Base-by-base conservation (phyloP, 1,140 invertebrate genomes). In the Sipha flava region DNA sequence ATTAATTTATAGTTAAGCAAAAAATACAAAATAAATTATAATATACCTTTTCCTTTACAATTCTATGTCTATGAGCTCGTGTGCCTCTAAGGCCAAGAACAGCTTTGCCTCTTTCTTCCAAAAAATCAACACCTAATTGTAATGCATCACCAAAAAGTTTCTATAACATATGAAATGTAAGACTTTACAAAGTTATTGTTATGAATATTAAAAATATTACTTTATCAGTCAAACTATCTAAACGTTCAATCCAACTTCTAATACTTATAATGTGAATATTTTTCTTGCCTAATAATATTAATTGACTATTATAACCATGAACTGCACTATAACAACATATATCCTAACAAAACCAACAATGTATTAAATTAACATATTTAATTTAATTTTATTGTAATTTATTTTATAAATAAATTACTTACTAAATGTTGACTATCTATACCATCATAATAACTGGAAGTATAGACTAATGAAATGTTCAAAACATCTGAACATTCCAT, bases 301-400 rank as follows among this genome's bases (percentile, higher is more conserved):
- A 85, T 82, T 96, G 93, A 66, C 91, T 92, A 49, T 92, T 92
- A 81, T 91, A 90, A 72, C 91, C 92, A 79, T 93, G 90, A 23
- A 96, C 89, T 21, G 96, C 96, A 82, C 97, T 96, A 83, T 96
- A 96, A 84, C 94, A 96, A 9, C 95, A 94, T 83, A 91, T 88
- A 85, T 95, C 95, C 92, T 93, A 81, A 31, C 86, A 84, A 79
- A 59, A 81, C 70, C 26, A 5, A 70, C 52, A 21, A 18, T 26
- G 21, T 7, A 49, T 54, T 23, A 34, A 47, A 21, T 49, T 40
- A 2, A 49, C 9, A 29, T 31, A 49, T 7, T 5, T 16, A 16
- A 12, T 49, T 79, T 72, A 84, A 84, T 86, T 89, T 88, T 88
- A 92, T 86, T n/a, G 91, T 9, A 31, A 1, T 31, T 29, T 29